Percentiles rank a stretch among this genome's conserved stretches.
Evolutionary conservation across 1,140 invertebrate genomes (phyloP).

Genomic region (Bactericera cockerelli): DNA sequence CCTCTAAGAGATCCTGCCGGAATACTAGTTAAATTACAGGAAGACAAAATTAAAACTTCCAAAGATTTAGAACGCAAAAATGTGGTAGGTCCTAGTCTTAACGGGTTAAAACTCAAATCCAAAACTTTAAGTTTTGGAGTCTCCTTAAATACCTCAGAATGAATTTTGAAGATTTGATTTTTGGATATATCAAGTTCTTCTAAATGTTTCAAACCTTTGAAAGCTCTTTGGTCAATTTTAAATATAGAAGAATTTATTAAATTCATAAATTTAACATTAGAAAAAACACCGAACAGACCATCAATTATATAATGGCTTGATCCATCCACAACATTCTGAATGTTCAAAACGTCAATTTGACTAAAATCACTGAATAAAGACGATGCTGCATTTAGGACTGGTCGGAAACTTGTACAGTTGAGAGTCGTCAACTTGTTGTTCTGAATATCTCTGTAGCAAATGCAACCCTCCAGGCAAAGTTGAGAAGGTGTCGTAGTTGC

Average conservation of each 20-base stretch:
- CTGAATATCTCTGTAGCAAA: constrained; percentile 5
- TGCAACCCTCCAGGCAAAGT: constrained; percentile 2
- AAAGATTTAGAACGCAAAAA: constrained; percentile 20
- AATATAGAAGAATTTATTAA: constrained; percentile 53
- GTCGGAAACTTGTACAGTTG: constrained; percentile 6
- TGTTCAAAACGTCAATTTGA: constrained; percentile 1
- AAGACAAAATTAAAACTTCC: constrained; percentile 19
- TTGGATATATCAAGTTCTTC: constrained; percentile 70
- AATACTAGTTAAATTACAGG: constrained; percentile 19
- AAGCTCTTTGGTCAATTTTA: constrained; percentile 49
- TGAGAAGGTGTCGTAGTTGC: not conserved
- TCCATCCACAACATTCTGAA: constrained; percentile 3
- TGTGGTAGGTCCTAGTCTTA: constrained; percentile 14
- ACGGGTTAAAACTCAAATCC: constrained; percentile 20
- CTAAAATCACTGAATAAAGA: constrained; percentile 4
- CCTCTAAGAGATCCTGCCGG: constrained; percentile 17
- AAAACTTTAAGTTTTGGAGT: constrained; percentile 16
- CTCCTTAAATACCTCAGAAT: constrained; percentile 29
- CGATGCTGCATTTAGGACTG: not conserved
- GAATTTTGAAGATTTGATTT: constrained; percentile 51
- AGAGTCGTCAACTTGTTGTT: not conserved
- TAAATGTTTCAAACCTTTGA: constrained; percentile 55
- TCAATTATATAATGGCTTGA: constrained; percentile 7
- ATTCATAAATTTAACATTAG: constrained; percentile 18
- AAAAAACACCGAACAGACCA: constrained; percentile 16